Base-by-base conservation (phyloP, 2,888 invertebrate genomes). In the Caenorhabditis virilis region DNA sequence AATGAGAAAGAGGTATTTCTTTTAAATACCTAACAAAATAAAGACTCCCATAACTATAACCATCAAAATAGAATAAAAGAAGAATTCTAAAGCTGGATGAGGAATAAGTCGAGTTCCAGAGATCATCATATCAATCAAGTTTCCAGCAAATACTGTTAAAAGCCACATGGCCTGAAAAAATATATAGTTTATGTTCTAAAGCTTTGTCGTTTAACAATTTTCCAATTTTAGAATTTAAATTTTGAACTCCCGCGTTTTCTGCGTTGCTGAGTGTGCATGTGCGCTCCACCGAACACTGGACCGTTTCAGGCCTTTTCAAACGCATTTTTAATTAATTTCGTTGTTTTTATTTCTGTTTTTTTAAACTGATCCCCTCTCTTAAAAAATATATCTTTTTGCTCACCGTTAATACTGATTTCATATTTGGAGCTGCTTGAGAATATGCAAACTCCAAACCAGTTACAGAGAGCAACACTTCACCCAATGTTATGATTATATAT, bases 391-490 rank as follows among this genome's bases (percentile, higher is more conserved):
- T n/a, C n/a, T n/a, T n/a, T n/a, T n/a, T n/a, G n/a, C n/a, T n/a
- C n/a, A 77, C 72, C 60, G 78, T 78, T 47, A 97, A 85, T 0
- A 98, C 90, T 0, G 95, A 92, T 85, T 95, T 97, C 95, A 98
- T 95, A 68, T 89, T 90, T 5, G 87, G 84, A 0, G 95, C 94
- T 0, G 95, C 92, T 87, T 85, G 80, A 0, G 94, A 91, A 85
- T 93, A 97, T 0, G 95, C 91, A 85, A 98, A 97, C 83, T 93
- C 91, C 22, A 97, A 86, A 0, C 95, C 95, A 0, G 95, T 95
- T 25, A 97, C 90, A 0, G 94, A 92, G 84, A 95, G 93, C 89
- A 97, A 91, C n/a, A 73, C 91, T 85, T 98, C 97, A 0, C 90
- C 95, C 79, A 90, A 88, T 0, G 95, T 94, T 79, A 98, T 90